A percentile compares a stretch with the other conserved stretches of the same genome.
These are phyloP conservation scores for Phenganax stokvisi DNA, from an alignment of 92 coral and sea anemone species.

Conservation along the genomic window DNA sequence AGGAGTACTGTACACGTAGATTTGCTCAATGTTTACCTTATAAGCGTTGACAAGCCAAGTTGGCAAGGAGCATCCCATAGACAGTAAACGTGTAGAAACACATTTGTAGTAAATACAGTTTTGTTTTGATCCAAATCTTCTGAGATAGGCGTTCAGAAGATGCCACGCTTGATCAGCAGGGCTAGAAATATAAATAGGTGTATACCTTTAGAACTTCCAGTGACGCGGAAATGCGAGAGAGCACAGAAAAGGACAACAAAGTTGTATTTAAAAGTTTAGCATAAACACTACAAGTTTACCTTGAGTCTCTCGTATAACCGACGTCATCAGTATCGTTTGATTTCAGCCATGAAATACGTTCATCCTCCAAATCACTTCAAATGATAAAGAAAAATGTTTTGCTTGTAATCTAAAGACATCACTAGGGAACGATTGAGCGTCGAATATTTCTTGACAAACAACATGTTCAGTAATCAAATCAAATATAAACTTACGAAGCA, in stretches of 20 bases:
- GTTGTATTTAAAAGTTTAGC: neutral
- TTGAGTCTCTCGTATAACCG: too few relatives aligned
- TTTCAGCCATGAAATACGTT: too few relatives aligned
- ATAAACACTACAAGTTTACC: too few relatives aligned
- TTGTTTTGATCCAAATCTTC: slow-evolving; percentile 64
- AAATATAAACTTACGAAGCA: slow-evolving; percentile 55
- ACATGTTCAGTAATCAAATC: neutral
- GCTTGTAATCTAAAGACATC: too few relatives aligned
- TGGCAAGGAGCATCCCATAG: slow-evolving; percentile 82
- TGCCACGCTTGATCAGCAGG: slow-evolving; percentile 95
- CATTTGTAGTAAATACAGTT: slow-evolving; percentile 69
- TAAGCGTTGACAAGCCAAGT: slow-evolving; percentile 86
- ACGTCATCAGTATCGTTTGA: too few relatives aligned
- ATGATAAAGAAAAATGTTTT: too few relatives aligned
- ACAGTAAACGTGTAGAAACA: slow-evolving; percentile 73
- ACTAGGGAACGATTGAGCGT: too few relatives aligned
- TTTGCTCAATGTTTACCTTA: slow-evolving; percentile 51
- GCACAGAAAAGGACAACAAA: neutral
- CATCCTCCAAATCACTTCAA: too few relatives aligned
- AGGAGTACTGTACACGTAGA: neutral
- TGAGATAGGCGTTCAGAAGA: slow-evolving; percentile 64
- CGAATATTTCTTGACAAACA: too few relatives aligned
- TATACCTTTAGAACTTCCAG: neutral
- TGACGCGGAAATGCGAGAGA: neutral
- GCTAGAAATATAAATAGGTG: slow-evolving; percentile 35